Evolutionary conservation across 1,140 invertebrate species (phyloP), one percentile per base, ranked within the genome.

Genomic region (Panonychus citri): DNA sequence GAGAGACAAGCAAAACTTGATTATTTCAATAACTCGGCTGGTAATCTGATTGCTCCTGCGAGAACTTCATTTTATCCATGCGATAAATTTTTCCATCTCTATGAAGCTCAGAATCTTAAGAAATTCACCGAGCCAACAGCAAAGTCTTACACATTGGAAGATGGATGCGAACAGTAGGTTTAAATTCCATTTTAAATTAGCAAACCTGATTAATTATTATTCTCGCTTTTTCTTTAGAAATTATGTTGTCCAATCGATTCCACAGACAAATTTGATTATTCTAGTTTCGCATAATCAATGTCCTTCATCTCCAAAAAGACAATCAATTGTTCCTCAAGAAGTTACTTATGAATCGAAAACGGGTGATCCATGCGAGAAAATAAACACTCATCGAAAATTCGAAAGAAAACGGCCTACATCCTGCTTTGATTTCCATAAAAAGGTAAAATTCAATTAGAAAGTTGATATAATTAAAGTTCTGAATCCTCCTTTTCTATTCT

Each of bases 221-320:
- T 46, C n/a, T 46, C 42, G 15, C 17, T 43, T 21, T 43, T 17
- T 46, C 43, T n/a, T 4, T 69, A 86, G 83, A 61, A 84, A 84
- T 15, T 91, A 90, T 70, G 89, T 85, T 68, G 85, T 89, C 13
- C 85, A 90, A 65, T 86, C 86, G 70, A 85, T 90, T 62, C 83
- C 80, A 42, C 81, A 85, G 65, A 89, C 85, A 62, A 90, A 91
- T 73, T 70, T 91, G 46, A 85, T 90, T 53, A 70, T 90, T 54
- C 70, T 90, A 26, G 86, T 88, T 46, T 83, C 89, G 66, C 89
- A 83, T 0, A 90, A 85, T 70, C 83, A 83, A 34, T 91, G 86
- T 54, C n/a, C 82, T 27, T 81, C 78, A 62, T 85, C 85, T 67
- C 79, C 82, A 64, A 71, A 85, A 42, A 82, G 81, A 65, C 82